These are phyloP conservation scores for Drosophila rhopaloa DNA, from an alignment of 1,140 invertebrate species.

Conservation along the genomic window DNA sequence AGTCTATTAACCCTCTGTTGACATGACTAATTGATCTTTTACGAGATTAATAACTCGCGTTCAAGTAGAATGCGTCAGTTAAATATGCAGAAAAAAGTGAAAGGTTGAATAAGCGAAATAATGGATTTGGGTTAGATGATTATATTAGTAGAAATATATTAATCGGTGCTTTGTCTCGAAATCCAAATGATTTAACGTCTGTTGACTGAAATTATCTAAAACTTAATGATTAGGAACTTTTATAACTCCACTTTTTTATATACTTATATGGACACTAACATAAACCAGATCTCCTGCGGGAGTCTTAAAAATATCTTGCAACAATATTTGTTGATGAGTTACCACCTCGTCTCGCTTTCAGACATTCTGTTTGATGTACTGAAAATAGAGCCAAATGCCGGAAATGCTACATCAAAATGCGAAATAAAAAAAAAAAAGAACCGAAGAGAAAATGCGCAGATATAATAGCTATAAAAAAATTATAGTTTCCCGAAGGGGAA, in stretches of 20 bases:
- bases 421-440: constrained; percentile 1
- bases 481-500: constrained; percentile 1
- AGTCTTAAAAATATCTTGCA: constrained; percentile 32
- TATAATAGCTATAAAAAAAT: background rate
- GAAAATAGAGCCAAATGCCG: constrained; percentile 43
- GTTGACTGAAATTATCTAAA: background rate
- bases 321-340: constrained; percentile 26
- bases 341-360: constrained; percentile 13
- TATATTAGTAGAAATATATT: no score
- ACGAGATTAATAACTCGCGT: background rate
- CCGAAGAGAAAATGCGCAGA: constrained; percentile 4
- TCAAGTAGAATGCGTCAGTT: background rate
- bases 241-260: background rate
- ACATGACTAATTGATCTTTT: constrained; percentile 39
- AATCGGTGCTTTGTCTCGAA: no score
- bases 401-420: constrained; percentile 38
- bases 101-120: background rate
- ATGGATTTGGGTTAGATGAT: background rate
- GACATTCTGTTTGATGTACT: constrained; percentile 33
- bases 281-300: constrained; percentile 2
- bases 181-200: no score
- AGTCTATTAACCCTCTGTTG: constrained; percentile 21
- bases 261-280: background rate
- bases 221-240: background rate
- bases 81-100: constrained; percentile 13